Conservation (phyloP, 2,113 vertebrate genomes). For the Cyphomyrus plagiostoma region DNA sequence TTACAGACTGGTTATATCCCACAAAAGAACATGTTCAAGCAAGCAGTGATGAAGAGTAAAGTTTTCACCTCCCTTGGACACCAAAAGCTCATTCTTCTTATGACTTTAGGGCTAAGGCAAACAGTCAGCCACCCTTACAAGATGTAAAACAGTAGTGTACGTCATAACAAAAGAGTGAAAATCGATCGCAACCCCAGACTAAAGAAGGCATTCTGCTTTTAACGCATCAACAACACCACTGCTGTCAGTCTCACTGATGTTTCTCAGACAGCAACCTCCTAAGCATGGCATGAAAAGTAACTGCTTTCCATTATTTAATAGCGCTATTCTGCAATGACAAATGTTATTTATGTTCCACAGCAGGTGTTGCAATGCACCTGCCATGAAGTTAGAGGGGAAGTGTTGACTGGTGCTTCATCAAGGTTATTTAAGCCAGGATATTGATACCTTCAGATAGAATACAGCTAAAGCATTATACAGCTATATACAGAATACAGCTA, state of each 20-base stretch:
- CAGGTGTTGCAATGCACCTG: not conserved
- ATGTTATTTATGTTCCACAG: not conserved
- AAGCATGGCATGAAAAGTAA: not conserved
- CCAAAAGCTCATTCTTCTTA: not conserved
- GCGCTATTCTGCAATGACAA: not conserved
- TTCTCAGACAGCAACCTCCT: constrained; percentile 21
- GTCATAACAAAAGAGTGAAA: not conserved
- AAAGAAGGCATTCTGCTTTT: not conserved
- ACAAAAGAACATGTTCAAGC: not conserved
- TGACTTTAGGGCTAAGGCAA: not conserved
- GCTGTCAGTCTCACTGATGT: not conserved
- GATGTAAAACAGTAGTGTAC: not conserved
- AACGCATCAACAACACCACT: not conserved
- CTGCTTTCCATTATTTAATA: not conserved
- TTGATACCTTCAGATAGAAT: not conserved
- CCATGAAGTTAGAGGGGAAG: not conserved
- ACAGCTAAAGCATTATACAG: too few relatives aligned
- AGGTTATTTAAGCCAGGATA: not conserved
- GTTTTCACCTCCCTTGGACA: not conserved
- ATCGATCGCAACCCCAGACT: not conserved
- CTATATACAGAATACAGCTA: not conserved
- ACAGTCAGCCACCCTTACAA: not conserved
- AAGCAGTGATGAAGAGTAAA: not conserved
- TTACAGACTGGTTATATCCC: not conserved
- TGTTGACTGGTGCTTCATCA: not conserved